These are phyloP conservation scores for Blennius ocellaris DNA, from an alignment of 2,113 vertebrate genomes.

Conservation along the genomic window DNA sequence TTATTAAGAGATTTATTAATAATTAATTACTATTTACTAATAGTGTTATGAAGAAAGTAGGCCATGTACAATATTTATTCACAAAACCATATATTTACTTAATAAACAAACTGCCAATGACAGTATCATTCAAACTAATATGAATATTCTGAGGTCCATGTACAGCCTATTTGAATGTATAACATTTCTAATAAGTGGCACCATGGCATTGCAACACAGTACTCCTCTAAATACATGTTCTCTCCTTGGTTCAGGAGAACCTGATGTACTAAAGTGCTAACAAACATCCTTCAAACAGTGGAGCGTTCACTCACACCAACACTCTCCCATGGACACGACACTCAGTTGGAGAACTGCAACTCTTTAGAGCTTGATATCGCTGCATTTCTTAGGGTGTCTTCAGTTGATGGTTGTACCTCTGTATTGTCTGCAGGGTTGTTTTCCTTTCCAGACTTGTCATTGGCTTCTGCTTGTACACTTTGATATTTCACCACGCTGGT, in stretches of 20 bases:
- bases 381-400: constrained; percentile 45
- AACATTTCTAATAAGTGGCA: constrained; percentile 77
- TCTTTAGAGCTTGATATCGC: constrained; percentile 53
- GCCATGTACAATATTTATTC: constrained; percentile 79
- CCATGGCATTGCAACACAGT: constrained; percentile 67
- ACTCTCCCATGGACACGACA: constrained; percentile 6
- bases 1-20: constrained; percentile 78
- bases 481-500: constrained; percentile 61
- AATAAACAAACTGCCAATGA: constrained; percentile 76
- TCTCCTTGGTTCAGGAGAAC: constrained; percentile 43
- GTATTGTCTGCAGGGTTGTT: constrained; percentile 15
- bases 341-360: constrained; percentile 53
- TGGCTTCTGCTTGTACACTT: constrained; percentile 34
- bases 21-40: constrained; percentile 68
- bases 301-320: constrained; percentile 34
- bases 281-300: constrained; percentile 49
- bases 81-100: constrained; percentile 69
- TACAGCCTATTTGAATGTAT: constrained; percentile 75
- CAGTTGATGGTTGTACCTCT: constrained; percentile 33
- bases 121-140: constrained; percentile 72
- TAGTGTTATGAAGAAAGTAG: constrained; percentile 72
- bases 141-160: constrained; percentile 69
- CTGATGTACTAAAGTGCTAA: constrained; percentile 69
- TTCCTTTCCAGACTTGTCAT: constrained; percentile 56
- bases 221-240: constrained; percentile 54